phyloP scores from a whole-genome alignment of 1,140 invertebrate species.

The Thereuonema tuberculata region DNA sequence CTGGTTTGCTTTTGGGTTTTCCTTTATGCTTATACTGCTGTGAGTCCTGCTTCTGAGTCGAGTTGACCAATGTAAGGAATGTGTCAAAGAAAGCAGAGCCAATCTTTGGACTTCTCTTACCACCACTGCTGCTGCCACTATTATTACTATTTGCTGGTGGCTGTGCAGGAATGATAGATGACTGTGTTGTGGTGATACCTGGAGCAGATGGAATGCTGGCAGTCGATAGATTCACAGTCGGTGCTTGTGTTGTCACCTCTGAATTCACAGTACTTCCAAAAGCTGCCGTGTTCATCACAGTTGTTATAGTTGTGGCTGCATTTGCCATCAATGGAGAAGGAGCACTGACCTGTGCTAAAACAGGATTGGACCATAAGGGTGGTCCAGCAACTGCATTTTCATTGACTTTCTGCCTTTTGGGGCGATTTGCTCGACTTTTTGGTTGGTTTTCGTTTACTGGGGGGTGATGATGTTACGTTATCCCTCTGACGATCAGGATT shows the following conservation, averaged over 20 bases:
- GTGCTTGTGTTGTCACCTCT: background rate
- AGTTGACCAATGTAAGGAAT: conserved; percentile 33
- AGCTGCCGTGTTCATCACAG: conserved; percentile 45
- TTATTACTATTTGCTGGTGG: conserved; percentile 32
- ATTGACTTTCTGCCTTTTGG: conserved; percentile 14
- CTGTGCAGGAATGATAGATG: conserved; percentile 29
- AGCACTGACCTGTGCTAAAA: conserved; percentile 46
- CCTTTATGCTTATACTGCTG: conserved; percentile 9
- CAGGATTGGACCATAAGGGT: conserved; percentile 20
- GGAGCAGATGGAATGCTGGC: conserved; percentile 17
- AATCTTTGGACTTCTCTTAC: conserved; percentile 7
- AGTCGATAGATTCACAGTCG: conserved; percentile 16
- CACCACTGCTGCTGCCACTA: background rate
- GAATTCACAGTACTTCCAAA: background rate
- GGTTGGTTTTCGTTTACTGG: conserved; percentile 11
- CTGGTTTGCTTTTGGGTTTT: background rate
- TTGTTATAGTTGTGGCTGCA: conserved; percentile 55
- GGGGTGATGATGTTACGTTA: background rate
- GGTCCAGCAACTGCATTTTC: conserved; percentile 13
- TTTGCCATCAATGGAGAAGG: conserved; percentile 53
- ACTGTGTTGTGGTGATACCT: conserved; percentile 31
- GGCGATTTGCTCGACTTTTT: conserved; percentile 10
- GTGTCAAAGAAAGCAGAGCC: conserved; percentile 28
- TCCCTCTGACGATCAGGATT: background rate
- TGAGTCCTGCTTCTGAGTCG: conserved; percentile 28